Evolutionary conservation across 2,113 vertebrate genomes (phyloP), one percentile per base, ranked within the genome.

Genomic region (Syngnathoides biaculeatus): DNA sequence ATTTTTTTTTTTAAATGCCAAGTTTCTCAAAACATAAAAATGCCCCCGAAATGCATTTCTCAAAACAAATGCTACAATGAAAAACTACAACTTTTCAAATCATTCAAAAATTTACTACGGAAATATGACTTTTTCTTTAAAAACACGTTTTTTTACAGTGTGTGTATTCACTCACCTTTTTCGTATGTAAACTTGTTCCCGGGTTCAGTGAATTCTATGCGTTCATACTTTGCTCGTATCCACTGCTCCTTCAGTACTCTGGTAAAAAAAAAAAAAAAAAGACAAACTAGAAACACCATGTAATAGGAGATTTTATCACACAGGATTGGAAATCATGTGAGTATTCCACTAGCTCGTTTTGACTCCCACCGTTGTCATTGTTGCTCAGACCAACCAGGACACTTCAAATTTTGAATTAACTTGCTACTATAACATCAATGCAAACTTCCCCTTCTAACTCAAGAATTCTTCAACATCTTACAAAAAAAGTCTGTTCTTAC

Each of bases 201-300:
- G 0, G 74, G 85, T 17, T 90, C 71, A 0, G 39, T 86, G 82
- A 97, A 97, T 79, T 95, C 94, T 60, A 88, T 89, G 67, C 94
- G 92, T 78, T 96, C 93, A 0, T 96, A 97, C 79, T 96, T 97
- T 20, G 94, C 93, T 76, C 92, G 85, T 65, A 97, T 95, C 95
- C 95, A 97, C 82, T 97, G 95, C 70, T 97, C 95, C 79, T 87
- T 91, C 76, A 96, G 83, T 22, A 94, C 92, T 76, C 95, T 96
- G 78, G 42, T 19, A 75, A 61, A 80, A 11, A 68, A 77, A n/a
- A n/a, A n/a, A n/a, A n/a, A n/a, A n/a, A n/a, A n/a, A n/a, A n/a
- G n/a, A n/a, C n/a, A n/a, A n/a, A n/a, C n/a, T n/a, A n/a, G 3
- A 7, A 30, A 12, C 14, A 47, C 45, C 14, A 47, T 47, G 40